phyloP scores from a whole-genome alignment of 2,888 invertebrate genomes.

The Macropis europaea region DNA sequence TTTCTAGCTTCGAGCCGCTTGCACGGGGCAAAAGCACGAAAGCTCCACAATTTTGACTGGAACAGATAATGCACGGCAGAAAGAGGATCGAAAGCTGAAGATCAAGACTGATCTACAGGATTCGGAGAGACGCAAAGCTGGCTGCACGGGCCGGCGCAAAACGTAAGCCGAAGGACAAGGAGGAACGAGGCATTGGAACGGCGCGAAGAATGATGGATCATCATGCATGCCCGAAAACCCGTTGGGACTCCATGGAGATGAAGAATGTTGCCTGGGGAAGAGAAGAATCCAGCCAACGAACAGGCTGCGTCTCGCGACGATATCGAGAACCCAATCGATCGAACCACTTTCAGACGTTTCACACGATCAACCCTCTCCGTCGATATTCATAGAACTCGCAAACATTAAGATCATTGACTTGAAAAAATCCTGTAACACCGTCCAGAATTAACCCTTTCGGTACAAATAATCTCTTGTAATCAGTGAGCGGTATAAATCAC shows the following conservation, averaged over 20 bases:
- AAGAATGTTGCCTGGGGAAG: slow-evolving; percentile 64
- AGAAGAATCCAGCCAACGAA: slow-evolving; percentile 44
- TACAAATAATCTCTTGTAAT: too few species aligned
- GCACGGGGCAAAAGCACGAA: too few species aligned
- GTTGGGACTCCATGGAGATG: slow-evolving; percentile 64
- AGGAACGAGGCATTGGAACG: slow-evolving; percentile 62
- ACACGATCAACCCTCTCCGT: not conserved
- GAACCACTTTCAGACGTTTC: not conserved
- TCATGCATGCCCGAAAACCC: slow-evolving; percentile 70
- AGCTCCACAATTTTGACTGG: too few species aligned
- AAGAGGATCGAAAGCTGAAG: not conserved
- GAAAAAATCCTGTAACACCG: too few species aligned
- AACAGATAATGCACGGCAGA: not conserved
- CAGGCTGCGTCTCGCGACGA: slow-evolving; percentile 37
- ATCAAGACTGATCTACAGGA: slow-evolving; percentile 1
- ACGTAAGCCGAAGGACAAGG: slow-evolving; percentile 59
- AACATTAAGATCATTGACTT: too few species aligned
- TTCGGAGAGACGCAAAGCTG: slow-evolving; percentile 10
- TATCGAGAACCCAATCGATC: slow-evolving; percentile 57
- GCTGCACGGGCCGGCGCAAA: slow-evolving; percentile 48
- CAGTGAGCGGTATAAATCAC: too few species aligned
- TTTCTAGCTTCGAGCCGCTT: too few species aligned
- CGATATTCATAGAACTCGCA: too few species aligned
- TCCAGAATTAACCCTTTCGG: too few species aligned
- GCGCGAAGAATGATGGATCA: slow-evolving; percentile 71